A percentile compares a stretch with the other conserved stretches of the same genome.
Evolutionary conservation across 2,797 vertebrate species (phyloP).

Genomic region (Sebastes cheni): DNA sequence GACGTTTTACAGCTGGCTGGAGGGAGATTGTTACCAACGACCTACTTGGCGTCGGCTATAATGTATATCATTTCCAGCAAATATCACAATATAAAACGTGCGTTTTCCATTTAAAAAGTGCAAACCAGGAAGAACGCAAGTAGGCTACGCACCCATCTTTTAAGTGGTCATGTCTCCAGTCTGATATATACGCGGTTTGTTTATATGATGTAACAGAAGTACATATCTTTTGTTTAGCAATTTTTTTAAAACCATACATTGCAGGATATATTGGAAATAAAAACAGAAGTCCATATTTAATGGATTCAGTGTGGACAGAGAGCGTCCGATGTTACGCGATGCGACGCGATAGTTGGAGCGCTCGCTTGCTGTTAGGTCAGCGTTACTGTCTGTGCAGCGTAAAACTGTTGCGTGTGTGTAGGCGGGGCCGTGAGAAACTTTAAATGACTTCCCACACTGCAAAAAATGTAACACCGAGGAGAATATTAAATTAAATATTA

Average conservation of each 20-base stretch:
- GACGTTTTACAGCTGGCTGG: too few species aligned
- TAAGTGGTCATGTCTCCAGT: background rate
- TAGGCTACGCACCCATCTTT: background rate
- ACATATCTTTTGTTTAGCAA: too few species aligned
- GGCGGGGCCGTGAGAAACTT: background rate
- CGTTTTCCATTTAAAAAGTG: background rate
- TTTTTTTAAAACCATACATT: too few species aligned
- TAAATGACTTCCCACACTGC: background rate
- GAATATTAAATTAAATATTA: background rate
- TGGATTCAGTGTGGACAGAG: background rate
- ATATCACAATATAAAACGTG: too few species aligned
- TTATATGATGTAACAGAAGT: background rate
- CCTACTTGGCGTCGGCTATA: too few species aligned
- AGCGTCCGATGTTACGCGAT: background rate
- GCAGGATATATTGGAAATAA: too few species aligned
- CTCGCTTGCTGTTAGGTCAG: background rate
- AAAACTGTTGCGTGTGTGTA: background rate
- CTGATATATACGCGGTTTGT: background rate
- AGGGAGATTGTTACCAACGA: too few species aligned
- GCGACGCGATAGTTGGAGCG: background rate
- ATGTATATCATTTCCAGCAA: too few species aligned
- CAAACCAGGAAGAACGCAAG: background rate
- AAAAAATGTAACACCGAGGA: background rate
- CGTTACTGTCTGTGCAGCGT: background rate
- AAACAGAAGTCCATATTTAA: too few species aligned